These are phyloP conservation scores for Porites cylindrica DNA, from an alignment of 92 coral and sea anemone species.

Conservation along the genomic window DNA sequence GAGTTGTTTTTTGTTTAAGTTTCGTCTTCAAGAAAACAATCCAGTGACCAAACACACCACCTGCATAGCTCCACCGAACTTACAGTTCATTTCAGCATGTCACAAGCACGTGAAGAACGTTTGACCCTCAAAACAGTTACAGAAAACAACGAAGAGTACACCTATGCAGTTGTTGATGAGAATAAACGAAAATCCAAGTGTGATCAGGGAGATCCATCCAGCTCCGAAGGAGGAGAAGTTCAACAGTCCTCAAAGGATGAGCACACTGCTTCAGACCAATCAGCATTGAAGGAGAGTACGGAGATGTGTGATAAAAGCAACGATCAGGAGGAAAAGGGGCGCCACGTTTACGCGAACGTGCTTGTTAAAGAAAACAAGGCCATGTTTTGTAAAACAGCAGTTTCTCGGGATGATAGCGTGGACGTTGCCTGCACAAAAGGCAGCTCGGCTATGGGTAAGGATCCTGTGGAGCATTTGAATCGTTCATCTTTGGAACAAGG, in stretches of 20 bases:
- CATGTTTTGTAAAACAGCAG: not conserved
- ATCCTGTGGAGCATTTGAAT: not conserved
- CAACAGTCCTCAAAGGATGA: not conserved
- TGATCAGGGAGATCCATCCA: not conserved
- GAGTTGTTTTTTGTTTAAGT: not conserved
- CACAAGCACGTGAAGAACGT: not conserved
- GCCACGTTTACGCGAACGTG: conserved; percentile 9
- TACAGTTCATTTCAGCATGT: not conserved
- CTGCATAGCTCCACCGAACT: not conserved
- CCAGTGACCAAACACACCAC: not conserved
- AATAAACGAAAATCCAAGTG: not conserved
- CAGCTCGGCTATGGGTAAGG: not conserved
- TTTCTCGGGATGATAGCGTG: not conserved
- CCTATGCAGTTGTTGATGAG: not conserved
- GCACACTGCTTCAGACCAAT: not conserved
- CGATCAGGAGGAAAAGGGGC: not conserved
- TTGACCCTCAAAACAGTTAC: not conserved
- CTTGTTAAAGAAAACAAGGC: not conserved
- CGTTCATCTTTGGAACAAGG: not conserved
- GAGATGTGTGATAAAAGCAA: not conserved
- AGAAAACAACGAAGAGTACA: not conserved
- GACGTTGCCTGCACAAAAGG: not conserved
- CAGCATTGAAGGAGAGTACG: not conserved
- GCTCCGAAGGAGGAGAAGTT: not conserved
- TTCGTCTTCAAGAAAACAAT: not conserved